Evolutionary conservation across 2,888 invertebrate species (phyloP), one percentile per base, ranked within the genome.

Genomic region (Drosophila suboccidentalis): DNA sequence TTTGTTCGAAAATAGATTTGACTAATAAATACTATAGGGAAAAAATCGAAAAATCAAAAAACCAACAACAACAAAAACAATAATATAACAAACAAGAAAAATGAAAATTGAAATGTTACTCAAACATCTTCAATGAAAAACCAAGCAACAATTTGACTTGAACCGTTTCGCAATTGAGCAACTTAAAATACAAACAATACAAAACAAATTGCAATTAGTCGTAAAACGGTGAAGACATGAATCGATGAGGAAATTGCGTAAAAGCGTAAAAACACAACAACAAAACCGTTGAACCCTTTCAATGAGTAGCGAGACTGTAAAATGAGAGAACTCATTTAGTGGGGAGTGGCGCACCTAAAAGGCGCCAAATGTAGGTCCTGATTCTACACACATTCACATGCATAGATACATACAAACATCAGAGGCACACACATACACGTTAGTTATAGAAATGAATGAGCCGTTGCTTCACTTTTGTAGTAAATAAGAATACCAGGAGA

Each of bases 1-100:
- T 66, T 67, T 67, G 75, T 83, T 89, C 87, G 80, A 90, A 90
- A 90, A 90, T 90, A 90, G 90, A 90, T 83, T 90, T 90, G 90
- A 90, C 89, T 90, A 90, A 90, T 85, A 90, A 86, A 90, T 89
- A 89, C 89, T 87, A 87, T 87, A 87, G 84, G 62, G 55, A 69
- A 78, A 63, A 86, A 75, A 80, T 87, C 80, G 75, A 80, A 86
- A 81, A 71, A 51, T 29, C 67, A 68, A 53, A 86, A 81, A 72
- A 50, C 29, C 67, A 68, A 53, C 68, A 63, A 36, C 32, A 68
- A 70, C 67, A 68, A 53, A 64, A 63, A 36, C 32, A 68, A 70
- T 46, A 65, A 54, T 10, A 73, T 38, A 62, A 53, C 47, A 58
- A 44, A 59, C 60, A 58, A 65, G 58, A 65, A 72, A 60, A 63